Conservation (phyloP, 2,113 vertebrate genomes). For the Pica pica region DNA sequence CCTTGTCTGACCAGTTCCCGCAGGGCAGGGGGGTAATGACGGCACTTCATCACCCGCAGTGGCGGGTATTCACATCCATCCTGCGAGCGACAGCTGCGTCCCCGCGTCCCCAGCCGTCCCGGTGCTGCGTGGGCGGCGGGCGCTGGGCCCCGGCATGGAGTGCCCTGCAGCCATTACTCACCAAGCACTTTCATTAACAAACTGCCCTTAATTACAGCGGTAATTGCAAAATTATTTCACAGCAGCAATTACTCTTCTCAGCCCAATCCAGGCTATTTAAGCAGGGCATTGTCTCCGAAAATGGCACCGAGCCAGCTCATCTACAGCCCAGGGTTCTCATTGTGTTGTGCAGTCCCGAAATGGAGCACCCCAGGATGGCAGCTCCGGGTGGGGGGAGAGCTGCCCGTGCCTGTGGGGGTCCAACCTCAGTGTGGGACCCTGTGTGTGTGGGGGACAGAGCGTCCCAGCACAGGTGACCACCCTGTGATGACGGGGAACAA, state of each 20-base stretch:
- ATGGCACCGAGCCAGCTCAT: slow-evolving; percentile 56
- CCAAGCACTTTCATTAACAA: slow-evolving; percentile 76
- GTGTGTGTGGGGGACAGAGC: accelerated
- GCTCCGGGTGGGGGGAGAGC: accelerated
- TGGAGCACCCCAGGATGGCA: not conserved
- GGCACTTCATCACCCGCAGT: slow-evolving; percentile 66
- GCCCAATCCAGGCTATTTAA: slow-evolving; percentile 68
- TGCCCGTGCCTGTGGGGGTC: accelerated
- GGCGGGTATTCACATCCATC: slow-evolving; percentile 51
- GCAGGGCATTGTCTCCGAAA: slow-evolving; percentile 50
- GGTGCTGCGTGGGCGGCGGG: not conserved
- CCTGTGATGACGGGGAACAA: not conserved
- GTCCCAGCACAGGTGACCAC: not conserved
- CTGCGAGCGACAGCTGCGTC: slow-evolving; percentile 64
- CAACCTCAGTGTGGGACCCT: not conserved
- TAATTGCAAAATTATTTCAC: slow-evolving; percentile 79
- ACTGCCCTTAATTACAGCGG: slow-evolving; percentile 80
- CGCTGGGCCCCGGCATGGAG: slow-evolving; percentile 44
- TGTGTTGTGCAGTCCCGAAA: not conserved
- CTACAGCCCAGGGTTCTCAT: slow-evolving; percentile 1
- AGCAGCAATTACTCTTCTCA: slow-evolving; percentile 73
- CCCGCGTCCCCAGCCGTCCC: slow-evolving; percentile 55
- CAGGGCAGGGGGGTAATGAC: slow-evolving; percentile 66
- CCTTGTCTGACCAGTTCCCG: slow-evolving; percentile 64
- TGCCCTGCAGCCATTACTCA: slow-evolving; percentile 73